These are phyloP conservation scores for Zaprionus ghesquierei DNA, from an alignment of 1,140 invertebrate genomes.

Conservation along the genomic window DNA sequence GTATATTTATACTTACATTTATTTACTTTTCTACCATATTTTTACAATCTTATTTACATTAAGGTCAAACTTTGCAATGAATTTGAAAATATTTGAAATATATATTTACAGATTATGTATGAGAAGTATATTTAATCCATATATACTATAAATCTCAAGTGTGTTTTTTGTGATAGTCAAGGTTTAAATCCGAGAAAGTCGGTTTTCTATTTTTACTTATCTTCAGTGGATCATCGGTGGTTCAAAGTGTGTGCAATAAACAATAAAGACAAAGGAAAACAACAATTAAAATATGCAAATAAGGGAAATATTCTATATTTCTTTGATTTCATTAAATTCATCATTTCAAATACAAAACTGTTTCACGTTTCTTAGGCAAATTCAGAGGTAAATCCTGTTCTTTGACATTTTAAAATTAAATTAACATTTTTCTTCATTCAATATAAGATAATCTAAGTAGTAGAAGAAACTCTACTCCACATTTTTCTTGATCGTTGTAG, in stretches of 20 bases:
- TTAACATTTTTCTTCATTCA: not conserved
- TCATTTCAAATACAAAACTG: not conserved
- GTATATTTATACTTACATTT: constrained; percentile 46
- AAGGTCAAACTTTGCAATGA: constrained; percentile 51
- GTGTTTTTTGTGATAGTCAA: no score
- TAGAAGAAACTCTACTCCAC: no score
- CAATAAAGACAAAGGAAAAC: no score
- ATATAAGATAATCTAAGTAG: not conserved
- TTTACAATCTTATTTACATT: constrained; percentile 44
- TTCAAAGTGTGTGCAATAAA: no score
- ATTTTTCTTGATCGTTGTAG: constrained; percentile 5
- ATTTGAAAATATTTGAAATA: constrained; percentile 44
- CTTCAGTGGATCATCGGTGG: no score
- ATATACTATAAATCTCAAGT: constrained; percentile 4
- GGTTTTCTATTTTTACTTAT: no score
- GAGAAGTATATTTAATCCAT: constrained; percentile 6
- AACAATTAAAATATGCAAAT: no score
- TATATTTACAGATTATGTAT: constrained; percentile 36
- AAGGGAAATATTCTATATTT: no score
- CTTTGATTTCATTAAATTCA: not conserved
- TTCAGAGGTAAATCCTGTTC: not conserved
- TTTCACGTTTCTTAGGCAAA: not conserved
- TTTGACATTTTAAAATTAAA: no score
- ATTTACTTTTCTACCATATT: constrained; percentile 32
- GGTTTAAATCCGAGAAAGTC: no score